These are phyloP conservation scores for Epicauta chinensis DNA, from an alignment of 1,140 invertebrate species.

Conservation along the genomic window DNA sequence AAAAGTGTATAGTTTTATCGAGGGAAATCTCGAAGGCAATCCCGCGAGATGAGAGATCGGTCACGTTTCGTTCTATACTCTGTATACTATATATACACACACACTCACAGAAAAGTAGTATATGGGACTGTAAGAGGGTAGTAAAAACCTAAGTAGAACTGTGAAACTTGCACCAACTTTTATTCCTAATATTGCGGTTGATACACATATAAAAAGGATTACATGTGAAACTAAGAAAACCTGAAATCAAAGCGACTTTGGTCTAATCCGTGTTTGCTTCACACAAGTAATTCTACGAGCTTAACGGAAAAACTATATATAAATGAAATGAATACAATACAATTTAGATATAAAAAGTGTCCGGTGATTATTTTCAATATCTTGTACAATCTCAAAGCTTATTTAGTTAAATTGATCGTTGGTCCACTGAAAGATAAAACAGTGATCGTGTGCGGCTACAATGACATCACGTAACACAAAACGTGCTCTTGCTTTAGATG, in stretches of 20 bases:
- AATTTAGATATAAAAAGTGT: no score
- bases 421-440: constrained; percentile 11
- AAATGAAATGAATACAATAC: no score
- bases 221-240: background rate
- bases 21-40: constrained; percentile 41
- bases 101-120: no score
- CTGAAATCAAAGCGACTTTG: no score
- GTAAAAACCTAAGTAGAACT: constrained; percentile 12
- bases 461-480: constrained; percentile 32
- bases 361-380: constrained; percentile 8
- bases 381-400: constrained; percentile 7
- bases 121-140: constrained; percentile 11
- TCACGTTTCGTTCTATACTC: constrained; percentile 36
- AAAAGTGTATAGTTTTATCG: constrained; percentile 42
- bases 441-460: constrained; percentile 21
- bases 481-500: constrained; percentile 31
- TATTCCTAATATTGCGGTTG: constrained; percentile 7
- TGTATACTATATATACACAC: constrained; percentile 17
- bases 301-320: no score
- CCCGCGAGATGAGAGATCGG: constrained; percentile 42
- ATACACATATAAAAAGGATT: background rate
- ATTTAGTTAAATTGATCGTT: constrained; percentile 19
- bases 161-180: constrained; percentile 24
- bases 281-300: no score
- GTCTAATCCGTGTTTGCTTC: no score